A percentile compares a stretch with the other conserved stretches of the same genome.
Evolutionary conservation across 2,113 vertebrate species (phyloP).

Genomic region (Tiliqua scincoides): DNA sequence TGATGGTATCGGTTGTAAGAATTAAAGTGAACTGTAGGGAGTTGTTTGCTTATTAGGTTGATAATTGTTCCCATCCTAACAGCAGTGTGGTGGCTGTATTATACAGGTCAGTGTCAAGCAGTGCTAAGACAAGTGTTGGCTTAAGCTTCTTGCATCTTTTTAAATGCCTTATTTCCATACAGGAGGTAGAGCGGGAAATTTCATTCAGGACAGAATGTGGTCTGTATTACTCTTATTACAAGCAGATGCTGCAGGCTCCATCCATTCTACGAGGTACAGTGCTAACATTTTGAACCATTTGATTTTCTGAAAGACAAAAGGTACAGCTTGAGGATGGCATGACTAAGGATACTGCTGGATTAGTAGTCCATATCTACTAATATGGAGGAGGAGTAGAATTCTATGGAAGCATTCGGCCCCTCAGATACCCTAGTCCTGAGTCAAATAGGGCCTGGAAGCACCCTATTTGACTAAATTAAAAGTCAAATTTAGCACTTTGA

Average conservation of each 20-base stretch:
- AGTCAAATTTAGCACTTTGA: too few species aligned
- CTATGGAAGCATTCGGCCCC: too few species aligned
- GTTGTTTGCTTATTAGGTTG: background rate
- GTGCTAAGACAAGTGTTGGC: constrained; percentile 24
- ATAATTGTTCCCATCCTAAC: background rate
- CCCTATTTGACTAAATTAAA: too few species aligned
- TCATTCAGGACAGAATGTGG: constrained; percentile 98
- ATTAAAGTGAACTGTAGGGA: background rate
- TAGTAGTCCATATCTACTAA: background rate
- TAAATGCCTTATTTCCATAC: constrained; percentile 59
- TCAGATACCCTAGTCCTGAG: too few species aligned
- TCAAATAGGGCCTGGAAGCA: too few species aligned
- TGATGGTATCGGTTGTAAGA: background rate
- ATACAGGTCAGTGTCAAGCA: background rate
- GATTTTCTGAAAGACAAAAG: background rate
- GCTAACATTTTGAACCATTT: background rate
- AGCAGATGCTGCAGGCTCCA: constrained; percentile 93
- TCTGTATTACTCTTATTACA: constrained; percentile 99
- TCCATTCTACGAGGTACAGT: constrained; percentile 90
- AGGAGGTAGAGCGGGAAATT: constrained; percentile 98
- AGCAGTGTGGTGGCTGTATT: background rate
- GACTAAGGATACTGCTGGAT: background rate
- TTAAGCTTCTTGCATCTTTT: constrained; percentile 27
- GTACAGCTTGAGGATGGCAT: background rate
- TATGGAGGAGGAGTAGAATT: too few species aligned